Conservation (phyloP, 2,797 vertebrate species). For the Hoplostethus mediterraneus region DNA sequence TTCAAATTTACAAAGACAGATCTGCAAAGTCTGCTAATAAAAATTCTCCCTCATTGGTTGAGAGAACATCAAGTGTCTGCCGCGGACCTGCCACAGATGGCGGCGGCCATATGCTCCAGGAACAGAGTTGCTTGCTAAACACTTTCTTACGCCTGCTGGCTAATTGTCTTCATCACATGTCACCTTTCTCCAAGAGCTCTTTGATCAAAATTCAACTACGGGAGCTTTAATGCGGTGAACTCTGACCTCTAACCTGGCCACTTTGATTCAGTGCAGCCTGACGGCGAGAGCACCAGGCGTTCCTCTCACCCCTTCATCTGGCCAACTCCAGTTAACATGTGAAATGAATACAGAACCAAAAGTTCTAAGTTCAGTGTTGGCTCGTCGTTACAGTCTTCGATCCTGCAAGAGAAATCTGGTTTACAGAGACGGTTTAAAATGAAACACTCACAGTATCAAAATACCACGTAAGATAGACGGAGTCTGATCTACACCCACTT, state of each 20-base stretch:
- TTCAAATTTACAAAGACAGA: background rate
- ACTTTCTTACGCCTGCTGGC: constrained; percentile 20
- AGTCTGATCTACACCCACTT: too few species aligned
- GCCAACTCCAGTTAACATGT: too few species aligned
- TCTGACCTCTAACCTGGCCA: constrained; percentile 13
- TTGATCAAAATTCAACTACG: constrained; percentile 14
- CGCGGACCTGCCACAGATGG: constrained; percentile 23
- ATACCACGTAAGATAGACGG: too few species aligned
- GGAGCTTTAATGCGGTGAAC: constrained; percentile 5
- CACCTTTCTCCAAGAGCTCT: constrained; percentile 10
- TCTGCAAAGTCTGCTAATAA: background rate
- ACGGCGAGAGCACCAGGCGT: too few species aligned
- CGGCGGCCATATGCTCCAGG: background rate
- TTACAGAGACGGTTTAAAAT: too few species aligned
- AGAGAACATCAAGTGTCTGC: background rate
- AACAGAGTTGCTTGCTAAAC: constrained; percentile 20
- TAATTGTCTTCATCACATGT: constrained; percentile 13
- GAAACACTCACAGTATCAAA: too few species aligned
- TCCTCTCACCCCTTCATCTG: background rate
- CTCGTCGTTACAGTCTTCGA: too few species aligned
- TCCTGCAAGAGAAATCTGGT: too few species aligned
- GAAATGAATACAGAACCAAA: too few species aligned
- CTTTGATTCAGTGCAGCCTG: constrained; percentile 14
- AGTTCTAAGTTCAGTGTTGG: too few species aligned
- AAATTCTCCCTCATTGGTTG: constrained; percentile 2